Base-by-base conservation (phyloP, 1,140 invertebrate species). In the Drosophila tsacasi region DNA sequence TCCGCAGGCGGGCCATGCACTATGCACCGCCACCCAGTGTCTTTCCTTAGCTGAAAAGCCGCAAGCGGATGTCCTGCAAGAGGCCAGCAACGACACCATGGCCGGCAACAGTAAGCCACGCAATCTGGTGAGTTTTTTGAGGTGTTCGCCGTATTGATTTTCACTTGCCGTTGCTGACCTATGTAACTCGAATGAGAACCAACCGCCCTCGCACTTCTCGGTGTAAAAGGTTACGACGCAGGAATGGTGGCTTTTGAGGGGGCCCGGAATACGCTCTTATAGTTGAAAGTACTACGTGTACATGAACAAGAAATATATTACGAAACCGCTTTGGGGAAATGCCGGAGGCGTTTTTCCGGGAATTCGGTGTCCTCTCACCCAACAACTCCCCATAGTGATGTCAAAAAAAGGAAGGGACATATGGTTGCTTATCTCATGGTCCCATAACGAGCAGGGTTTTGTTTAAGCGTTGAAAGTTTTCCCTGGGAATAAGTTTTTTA, bases 51-150 rank as follows among this genome's bases (percentile, higher is more conserved):
- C 63, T 39, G 54, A 74, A 23, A 61, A 62, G 47, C n/a, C 27
- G 12, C 21, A 6, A 39, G 0, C 35, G 55, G 59, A 81, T 49
- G 40, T 21, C n/a, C 40, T 62, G 42, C 19, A 55, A 37, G 50
- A 37, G 64, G 44, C 55, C 9, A 47, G 23, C 55, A 47, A 46
- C 60, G 49, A 46, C 62, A 68, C 64, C 21, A 81, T 84, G 68
- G 76, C 73, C 47, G 76, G 68, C 47, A 74, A 60, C 64, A 76
- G 76, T 47, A 90, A 85, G 65, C 64, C 85, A 68, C 85, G 85
- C 60, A 90, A 90, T 85, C 81, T 90, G 85, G 85, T 90, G 52
- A 90, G 85, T 77, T 79, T 32, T 69, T 37, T 5, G 4, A 49
- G 37, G 58, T 61, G 66, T 58, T 60, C 9, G 9, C 0, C 23